Conservation (phyloP, 2,888 invertebrate species). For the Athalia cordata region DNA sequence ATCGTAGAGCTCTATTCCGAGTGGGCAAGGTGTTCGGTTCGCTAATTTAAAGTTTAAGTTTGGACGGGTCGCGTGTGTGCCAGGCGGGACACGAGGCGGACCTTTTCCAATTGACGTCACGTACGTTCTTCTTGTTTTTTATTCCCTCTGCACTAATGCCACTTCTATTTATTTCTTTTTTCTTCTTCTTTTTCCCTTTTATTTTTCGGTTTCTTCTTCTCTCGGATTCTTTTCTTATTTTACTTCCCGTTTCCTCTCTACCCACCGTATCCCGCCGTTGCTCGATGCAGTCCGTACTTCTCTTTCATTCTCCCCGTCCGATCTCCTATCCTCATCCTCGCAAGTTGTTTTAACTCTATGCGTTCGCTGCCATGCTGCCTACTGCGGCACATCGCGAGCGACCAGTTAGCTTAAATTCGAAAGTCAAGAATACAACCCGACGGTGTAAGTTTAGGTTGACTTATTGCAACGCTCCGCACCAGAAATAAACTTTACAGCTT, state of each 20-base stretch:
- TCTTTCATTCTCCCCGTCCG: background rate
- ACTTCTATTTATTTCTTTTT: background rate
- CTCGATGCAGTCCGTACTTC: constrained; percentile 5
- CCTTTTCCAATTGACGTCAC: constrained; percentile 74
- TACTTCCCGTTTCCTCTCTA: constrained; percentile 49
- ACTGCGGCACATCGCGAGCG: background rate
- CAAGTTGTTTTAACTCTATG: background rate
- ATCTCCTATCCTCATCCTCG: background rate
- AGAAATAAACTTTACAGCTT: constrained; percentile 62
- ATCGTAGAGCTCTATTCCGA: constrained; percentile 39
- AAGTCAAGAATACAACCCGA: constrained; percentile 67
- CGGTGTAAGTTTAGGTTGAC: constrained; percentile 61
- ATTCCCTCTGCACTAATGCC: constrained; percentile 55
- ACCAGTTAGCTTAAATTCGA: constrained; percentile 46
- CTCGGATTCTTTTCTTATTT: constrained; percentile 20
- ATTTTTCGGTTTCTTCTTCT: constrained; percentile 43
- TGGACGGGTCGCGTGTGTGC: constrained; percentile 40
- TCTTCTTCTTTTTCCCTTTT: constrained; percentile 42
- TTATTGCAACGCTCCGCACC: constrained; percentile 66
- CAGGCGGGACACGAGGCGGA: constrained; percentile 56
- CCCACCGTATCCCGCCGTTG: constrained; percentile 16
- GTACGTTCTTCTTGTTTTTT: constrained; percentile 53
- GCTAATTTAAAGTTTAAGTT: constrained; percentile 45
- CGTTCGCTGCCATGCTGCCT: constrained; percentile 1
- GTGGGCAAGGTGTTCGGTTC: constrained; percentile 44